Evolutionary conservation across 1,140 invertebrate species (phyloP).

Genomic region (Drosophila grimshawi): DNA sequence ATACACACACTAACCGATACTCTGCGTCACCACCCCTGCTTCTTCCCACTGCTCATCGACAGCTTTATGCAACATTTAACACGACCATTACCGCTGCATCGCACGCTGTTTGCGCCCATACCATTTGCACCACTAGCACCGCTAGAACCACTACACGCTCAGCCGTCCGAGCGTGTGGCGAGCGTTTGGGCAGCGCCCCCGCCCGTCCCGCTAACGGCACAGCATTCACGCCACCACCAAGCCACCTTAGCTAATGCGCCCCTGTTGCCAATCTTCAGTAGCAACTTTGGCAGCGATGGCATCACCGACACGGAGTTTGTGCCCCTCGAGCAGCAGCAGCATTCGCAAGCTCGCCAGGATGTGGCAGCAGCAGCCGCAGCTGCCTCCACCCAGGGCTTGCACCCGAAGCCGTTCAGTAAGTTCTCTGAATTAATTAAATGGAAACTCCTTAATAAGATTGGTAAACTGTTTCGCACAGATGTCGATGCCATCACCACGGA

Average conservation of each 20-base stretch:
- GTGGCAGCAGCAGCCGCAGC: constrained; percentile 16
- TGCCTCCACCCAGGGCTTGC: constrained; percentile 24
- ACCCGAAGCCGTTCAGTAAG: constrained; percentile 79
- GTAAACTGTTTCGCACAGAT: constrained; percentile 39
- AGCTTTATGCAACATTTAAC: constrained; percentile 80
- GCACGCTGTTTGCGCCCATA: constrained; percentile 61
- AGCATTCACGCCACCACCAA: constrained; percentile 33
- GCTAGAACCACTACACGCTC: constrained; percentile 67
- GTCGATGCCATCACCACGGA: constrained; percentile 73
- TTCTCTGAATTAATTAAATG: not conserved
- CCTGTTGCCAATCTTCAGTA: constrained; percentile 64
- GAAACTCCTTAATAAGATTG: not conserved
- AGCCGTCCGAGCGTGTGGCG: constrained; percentile 66
- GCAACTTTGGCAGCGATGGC: constrained; percentile 39
- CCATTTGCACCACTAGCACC: constrained; percentile 67
- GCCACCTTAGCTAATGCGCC: constrained; percentile 52
- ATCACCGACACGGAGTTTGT: constrained; percentile 71
- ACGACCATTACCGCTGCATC: constrained; percentile 75
- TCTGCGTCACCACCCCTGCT: constrained; percentile 23
- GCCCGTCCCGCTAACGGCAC: constrained; percentile 51
- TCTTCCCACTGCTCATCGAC: constrained; percentile 8
- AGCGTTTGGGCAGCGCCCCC: constrained; percentile 62
- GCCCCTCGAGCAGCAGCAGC: constrained; percentile 71
- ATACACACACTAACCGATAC: constrained; percentile 57
- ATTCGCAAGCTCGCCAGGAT: constrained; percentile 57